Conservation (phyloP, 2,113 vertebrate genomes). For the Bubo scandiacus region DNA sequence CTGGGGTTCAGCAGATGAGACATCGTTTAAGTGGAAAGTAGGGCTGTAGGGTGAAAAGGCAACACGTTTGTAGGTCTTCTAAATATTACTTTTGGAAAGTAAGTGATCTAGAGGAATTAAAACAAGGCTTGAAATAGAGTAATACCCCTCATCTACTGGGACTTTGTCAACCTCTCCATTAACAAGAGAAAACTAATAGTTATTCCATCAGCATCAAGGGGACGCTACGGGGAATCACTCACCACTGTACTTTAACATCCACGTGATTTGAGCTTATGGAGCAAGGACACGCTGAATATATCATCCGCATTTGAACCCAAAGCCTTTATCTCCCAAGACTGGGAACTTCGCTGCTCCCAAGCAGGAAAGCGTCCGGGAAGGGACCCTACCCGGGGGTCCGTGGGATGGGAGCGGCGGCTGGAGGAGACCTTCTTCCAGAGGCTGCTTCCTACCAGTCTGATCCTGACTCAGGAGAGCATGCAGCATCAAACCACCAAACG, state of each 20-base stretch:
- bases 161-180: not conserved
- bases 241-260: not conserved
- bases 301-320: rapidly evolving
- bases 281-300: rapidly evolving
- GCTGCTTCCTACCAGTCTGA: not conserved
- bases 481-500: not conserved
- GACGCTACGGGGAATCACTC: not conserved
- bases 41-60: not conserved
- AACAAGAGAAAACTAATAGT: not conserved
- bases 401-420: rapidly evolving
- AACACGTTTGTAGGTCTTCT: not conserved
- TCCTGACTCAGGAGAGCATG: rapidly evolving
- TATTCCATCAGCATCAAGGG: not conserved
- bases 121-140: not conserved
- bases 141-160: rapidly evolving
- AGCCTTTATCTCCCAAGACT: too few species aligned
- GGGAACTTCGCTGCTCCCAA: too few species aligned
- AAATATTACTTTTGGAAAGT: not conserved
- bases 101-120: not conserved
- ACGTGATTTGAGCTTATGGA: rapidly evolving
- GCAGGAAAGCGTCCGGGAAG: too few species aligned
- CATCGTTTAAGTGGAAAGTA: not conserved
- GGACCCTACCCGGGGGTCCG: too few species aligned
- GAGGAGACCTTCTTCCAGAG: not conserved
- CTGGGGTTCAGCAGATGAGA: not conserved